A percentile compares a stretch with the other conserved stretches of the same genome.
Evolutionary conservation across 2,113 vertebrate species (phyloP).

Genomic region (Thamnophis sirtalis): DNA sequence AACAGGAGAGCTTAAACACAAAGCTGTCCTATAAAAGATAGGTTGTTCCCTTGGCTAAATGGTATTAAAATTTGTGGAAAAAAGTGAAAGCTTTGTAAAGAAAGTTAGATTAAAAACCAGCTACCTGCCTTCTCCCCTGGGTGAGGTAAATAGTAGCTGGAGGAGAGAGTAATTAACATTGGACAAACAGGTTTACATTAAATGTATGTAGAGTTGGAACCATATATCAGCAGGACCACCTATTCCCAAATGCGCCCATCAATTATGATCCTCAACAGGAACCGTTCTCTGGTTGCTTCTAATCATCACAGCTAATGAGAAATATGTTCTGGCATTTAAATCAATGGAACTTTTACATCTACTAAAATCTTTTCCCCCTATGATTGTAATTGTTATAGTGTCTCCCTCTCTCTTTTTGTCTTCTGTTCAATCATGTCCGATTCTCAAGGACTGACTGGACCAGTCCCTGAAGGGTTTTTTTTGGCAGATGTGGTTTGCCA

Average conservation of each 20-base stretch:
- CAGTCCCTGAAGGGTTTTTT: not conserved
- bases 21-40: slow-evolving; percentile 5
- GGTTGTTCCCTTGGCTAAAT: slow-evolving; percentile 10
- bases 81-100: slow-evolving; percentile 15
- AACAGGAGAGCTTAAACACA: slow-evolving; percentile 13
- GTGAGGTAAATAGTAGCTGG: not conserved
- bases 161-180: not conserved
- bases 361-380: not conserved
- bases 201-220: not conserved
- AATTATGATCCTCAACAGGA: not conserved
- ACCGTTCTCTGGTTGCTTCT: not conserved
- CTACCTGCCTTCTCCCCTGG: not conserved
- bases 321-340: not conserved
- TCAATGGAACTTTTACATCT: not conserved
- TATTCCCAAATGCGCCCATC: not conserved
- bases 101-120: not conserved
- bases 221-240: not conserved
- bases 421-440: not conserved
- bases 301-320: not conserved
- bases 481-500: not conserved
- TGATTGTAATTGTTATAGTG: not conserved
- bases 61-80: slow-evolving; percentile 14
- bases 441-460: not conserved
- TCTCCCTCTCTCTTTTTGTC: not conserved
- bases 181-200: not conserved